Conservation (phyloP, 37 sponge, comb jelly and placozoan genomes). For the Agelas oroides region DNA sequence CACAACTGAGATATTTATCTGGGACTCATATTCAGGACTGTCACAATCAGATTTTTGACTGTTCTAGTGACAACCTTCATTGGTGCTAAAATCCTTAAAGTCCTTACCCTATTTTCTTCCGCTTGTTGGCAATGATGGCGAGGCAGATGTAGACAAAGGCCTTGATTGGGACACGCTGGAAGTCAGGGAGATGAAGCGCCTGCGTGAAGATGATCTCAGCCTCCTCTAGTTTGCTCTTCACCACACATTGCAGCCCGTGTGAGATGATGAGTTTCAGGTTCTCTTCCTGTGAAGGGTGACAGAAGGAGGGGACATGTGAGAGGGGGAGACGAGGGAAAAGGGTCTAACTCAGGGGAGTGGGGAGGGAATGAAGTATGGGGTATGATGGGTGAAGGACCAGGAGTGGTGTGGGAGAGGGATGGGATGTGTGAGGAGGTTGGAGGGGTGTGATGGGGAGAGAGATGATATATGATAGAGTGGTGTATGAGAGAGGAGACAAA, state of each 20-base stretch:
- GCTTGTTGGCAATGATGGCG: constrained; percentile 63
- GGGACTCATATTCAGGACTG: no score
- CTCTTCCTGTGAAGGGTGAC: constrained; percentile 34
- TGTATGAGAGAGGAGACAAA: no score
- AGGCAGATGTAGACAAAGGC: constrained; percentile 73
- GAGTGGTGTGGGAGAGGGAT: no score
- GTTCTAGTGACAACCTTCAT: no score
- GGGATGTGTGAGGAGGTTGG: background rate
- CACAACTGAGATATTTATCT: no score
- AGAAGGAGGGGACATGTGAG: background rate
- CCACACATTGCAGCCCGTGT: constrained; percentile 67
- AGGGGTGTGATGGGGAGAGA: no score
- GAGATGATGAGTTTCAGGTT: constrained; percentile 59
- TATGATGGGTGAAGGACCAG: background rate
- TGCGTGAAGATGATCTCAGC: constrained; percentile 78
- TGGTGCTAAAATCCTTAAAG: no score
- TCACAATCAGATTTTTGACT: no score
- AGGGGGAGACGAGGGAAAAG: background rate
- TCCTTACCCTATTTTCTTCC: constrained; percentile 47
- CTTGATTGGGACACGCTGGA: constrained; percentile 63
- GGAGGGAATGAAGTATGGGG: background rate
- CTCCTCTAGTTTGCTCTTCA: constrained; percentile 52
- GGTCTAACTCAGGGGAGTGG: background rate
- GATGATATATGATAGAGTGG: no score
- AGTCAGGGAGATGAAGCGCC: constrained; percentile 69